Percentiles rank a stretch among this genome's conserved stretches.
Conservation (phyloP, 2,888 invertebrate genomes). For the Zeuzera pyrina region DNA sequence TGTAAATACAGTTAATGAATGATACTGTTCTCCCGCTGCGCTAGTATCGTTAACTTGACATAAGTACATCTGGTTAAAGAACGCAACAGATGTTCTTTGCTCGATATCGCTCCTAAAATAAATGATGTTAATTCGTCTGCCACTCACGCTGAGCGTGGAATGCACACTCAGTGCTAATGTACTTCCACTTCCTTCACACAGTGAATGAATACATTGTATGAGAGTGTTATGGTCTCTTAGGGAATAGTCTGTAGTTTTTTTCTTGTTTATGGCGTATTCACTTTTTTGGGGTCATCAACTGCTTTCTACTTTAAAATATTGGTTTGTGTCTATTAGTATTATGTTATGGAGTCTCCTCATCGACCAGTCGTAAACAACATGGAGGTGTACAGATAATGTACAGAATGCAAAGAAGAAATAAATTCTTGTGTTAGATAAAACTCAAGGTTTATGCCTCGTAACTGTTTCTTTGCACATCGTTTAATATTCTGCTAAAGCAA, state of each 20-base stretch:
- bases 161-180: conserved; percentile 34
- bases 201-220: conserved; percentile 32
- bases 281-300: conserved; percentile 43
- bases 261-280: no score
- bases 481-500: conserved; percentile 32
- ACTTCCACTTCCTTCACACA: conserved; percentile 49
- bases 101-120: conserved; percentile 40
- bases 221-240: conserved; percentile 25
- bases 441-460: conserved; percentile 12
- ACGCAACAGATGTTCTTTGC: conserved; percentile 6
- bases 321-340: conserved; percentile 40
- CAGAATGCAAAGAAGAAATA: not conserved
- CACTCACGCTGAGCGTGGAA: conserved; percentile 41
- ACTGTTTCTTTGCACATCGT: conserved; percentile 25
- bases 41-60: conserved; percentile 6
- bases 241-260: no score
- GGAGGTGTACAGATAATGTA: conserved; percentile 7
- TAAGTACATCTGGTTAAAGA: conserved; percentile 9
- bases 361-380: conserved; percentile 16
- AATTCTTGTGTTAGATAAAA: no score
- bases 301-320: conserved; percentile 45
- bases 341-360: conserved; percentile 34
- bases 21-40: no score
- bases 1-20: conserved; percentile 1
- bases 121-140: conserved; percentile 46